Base-by-base conservation (phyloP, 2,888 invertebrate genomes). In the Cosmopolites sordidus region DNA sequence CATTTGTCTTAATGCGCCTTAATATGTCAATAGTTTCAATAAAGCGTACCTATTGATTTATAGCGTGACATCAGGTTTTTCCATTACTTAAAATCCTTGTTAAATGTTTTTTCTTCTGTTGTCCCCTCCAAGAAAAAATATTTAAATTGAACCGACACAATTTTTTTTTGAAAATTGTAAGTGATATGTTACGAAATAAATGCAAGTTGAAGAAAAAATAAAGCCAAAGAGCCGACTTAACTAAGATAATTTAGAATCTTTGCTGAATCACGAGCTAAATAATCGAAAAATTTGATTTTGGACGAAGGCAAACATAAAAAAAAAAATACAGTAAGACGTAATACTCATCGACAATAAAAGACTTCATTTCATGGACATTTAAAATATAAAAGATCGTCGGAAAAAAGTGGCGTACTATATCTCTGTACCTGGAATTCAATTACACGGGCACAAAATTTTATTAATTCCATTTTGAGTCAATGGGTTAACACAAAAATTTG, bases 301-400 rank as follows among this genome's bases (percentile, higher is more conserved):
- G 62, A 63, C 63, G 58, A 64, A 63, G 62, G 60, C 62, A 66
- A 68, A 67, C 63, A 67, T 60, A 68, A n/a, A n/a, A n/a, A 68
- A 69, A 68, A 65, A 64, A 59, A 57, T 64, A 60, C 63, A 63
- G 62, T 60, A 68, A 64, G 60, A 66, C 60, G 64, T 64, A 66
- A 61, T 58, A 60, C 49, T 54, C 56, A 62, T 65, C 62, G 61
- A 64, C 61, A 67, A 70, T 69, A 70, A 70, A 69, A 67, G 69
- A 70, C 65, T 70, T 71, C 69, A 71, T 71, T 71, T 71, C 70
- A 71, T 70, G 71, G 68, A 68, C 70, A 62, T 71, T 71, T 68
- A 68, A 60, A 60, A n/a, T 58, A 64, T 61, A 66, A 67, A 66
- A 65, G 66, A 60, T 40, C 16, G 58, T 51, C 60, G 59, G 15